Evolutionary conservation across 92 coral and sea anemone species (phyloP), one percentile per base, ranked within the genome.

Genomic region (Porites rus): DNA sequence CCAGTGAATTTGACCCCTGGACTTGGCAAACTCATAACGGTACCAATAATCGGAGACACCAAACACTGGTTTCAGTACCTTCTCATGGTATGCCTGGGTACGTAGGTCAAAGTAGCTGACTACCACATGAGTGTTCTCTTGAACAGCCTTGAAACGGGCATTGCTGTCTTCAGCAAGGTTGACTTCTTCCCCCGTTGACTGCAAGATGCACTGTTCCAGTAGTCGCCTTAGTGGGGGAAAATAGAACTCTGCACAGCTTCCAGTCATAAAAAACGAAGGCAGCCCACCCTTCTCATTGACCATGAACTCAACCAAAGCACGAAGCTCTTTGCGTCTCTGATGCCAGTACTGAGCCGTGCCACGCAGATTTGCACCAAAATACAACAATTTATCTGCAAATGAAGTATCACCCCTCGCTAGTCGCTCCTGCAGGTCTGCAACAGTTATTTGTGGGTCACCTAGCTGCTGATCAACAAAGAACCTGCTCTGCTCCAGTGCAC

Each of bases 241-340:
- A 28, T 28, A 2, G 31, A 28, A 28, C 31, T 28, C 31, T 2
- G 31, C 31, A 28, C 31, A 28, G 31, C 31, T 28, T 28, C 31
- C 31, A 28, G 31, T 28, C 31, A 28, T 28, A 28, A 90, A 90
- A 85, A 79, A 90, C 9, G 92, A 84, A 8, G 87, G 90, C 18
- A 62, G 60, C n/a, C 91, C 91, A 51, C 66, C 80, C 68, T 90
- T 87, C 51, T 90, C 84, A 64, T 84, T 84, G 13, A 84, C 88
- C 88, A 75, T 84, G 76, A 84, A 84, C 82, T 86, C 78, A 46
- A 90, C 65, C 90, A 86, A 24, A 13, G 88, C 91, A 17, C 83
- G 69, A 80, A 90, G 86, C 77, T 90, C 93, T 66, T 81, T 74
- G 16, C 81, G 66, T 8, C 93, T 73, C 70, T 90, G 90, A 69